Conservation (phyloP, 2,113 vertebrate species). For the Pterocles orientalis region DNA sequence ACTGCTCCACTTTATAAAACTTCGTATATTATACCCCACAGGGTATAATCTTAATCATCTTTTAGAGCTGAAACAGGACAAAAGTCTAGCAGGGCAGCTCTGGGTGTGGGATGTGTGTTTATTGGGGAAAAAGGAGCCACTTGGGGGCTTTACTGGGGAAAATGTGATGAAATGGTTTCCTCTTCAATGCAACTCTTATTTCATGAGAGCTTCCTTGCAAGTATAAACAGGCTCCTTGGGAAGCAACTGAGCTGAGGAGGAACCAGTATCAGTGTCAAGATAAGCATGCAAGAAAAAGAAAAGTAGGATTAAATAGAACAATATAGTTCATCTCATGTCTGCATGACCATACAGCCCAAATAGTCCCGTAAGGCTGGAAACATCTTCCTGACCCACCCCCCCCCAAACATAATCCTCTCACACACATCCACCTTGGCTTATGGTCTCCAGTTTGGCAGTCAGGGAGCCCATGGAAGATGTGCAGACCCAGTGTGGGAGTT, state of each 20-base stretch:
- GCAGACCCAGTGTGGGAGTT: neutral
- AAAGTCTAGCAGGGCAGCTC: neutral
- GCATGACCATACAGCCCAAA: neutral
- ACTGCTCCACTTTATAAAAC: neutral
- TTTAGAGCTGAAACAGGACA: neutral
- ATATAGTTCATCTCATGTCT: neutral
- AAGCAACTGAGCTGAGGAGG: neutral
- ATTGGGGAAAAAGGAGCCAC: neutral
- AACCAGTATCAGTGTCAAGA: neutral
- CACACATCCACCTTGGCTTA: fast-evolving
- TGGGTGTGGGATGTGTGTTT: neutral
- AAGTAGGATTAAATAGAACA: neutral
- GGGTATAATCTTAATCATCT: neutral
- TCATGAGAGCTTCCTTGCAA: neutral
- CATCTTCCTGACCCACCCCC: neutral
- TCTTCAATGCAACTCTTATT: neutral
- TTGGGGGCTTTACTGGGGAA: neutral
- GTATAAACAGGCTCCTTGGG: neutral
- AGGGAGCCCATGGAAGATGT: neutral
- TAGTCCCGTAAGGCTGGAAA: neutral
- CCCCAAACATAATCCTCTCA: neutral
- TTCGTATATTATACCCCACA: neutral
- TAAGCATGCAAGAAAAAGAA: neutral
- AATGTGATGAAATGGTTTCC: neutral
- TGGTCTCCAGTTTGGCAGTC: neutral